These are phyloP conservation scores for Pegoplata infirma DNA, from an alignment of 2,888 invertebrate species.

Conservation along the genomic window DNA sequence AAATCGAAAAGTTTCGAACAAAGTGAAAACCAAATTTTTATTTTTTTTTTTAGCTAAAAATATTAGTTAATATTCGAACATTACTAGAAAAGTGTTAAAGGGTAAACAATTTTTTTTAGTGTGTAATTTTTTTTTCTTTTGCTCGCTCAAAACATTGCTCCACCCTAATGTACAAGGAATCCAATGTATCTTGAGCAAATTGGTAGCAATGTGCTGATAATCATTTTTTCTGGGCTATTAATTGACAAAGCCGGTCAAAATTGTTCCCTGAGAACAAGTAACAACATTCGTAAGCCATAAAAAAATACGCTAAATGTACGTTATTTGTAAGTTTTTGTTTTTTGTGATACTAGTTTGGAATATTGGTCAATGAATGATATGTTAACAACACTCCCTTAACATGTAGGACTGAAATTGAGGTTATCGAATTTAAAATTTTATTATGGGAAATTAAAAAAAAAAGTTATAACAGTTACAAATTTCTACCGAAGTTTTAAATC, in stretches of 20 bases:
- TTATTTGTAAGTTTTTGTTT: slow-evolving; percentile 35
- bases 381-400: slow-evolving; percentile 54
- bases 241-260: slow-evolving; percentile 23
- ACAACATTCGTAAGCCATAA: not conserved
- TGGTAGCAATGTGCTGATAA: slow-evolving; percentile 17
- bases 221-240: slow-evolving; percentile 26
- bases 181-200: slow-evolving; percentile 12
- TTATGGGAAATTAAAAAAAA: slow-evolving; percentile 20
- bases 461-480: too few species aligned
- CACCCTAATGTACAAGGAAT: too few species aligned
- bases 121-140: too few species aligned
- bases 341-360: not conserved
- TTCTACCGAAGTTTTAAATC: too few species aligned
- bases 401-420: slow-evolving; percentile 13
- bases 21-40: too few species aligned
- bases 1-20: too few species aligned
- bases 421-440: not conserved
- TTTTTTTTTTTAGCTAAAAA: too few species aligned
- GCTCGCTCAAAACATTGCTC: too few species aligned
- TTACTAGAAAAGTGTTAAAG: too few species aligned
- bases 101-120: too few species aligned
- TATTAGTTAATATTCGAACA: too few species aligned
- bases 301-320: slow-evolving; percentile 9
- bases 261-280: slow-evolving; percentile 3
- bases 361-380: slow-evolving; percentile 11